These are phyloP conservation scores for Cataglyphis altisquamis DNA, from an alignment of 2,888 invertebrate genomes.

Conservation along the genomic window DNA sequence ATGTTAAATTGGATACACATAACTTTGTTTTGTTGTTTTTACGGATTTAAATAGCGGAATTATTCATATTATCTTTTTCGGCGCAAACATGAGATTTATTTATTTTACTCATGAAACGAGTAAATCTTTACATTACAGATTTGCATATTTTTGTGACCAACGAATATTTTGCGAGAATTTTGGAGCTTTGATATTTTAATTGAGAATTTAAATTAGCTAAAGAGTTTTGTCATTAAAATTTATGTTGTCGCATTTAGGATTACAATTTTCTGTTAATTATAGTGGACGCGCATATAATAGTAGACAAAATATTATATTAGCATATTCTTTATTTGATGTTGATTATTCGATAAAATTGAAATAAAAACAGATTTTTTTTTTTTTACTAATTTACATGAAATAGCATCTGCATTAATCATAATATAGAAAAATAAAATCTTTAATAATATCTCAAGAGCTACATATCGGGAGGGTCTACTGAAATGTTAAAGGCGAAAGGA, in stretches of 20 bases:
- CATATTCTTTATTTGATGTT: slow-evolving; percentile 7
- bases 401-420: neutral
- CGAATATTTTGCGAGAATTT: slow-evolving; percentile 21
- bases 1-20: too few relatives aligned
- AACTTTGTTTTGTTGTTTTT: neutral
- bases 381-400: neutral
- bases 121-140: slow-evolving; percentile 24
- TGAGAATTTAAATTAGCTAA: slow-evolving; percentile 24
- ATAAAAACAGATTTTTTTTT: neutral
- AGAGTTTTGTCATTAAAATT: slow-evolving; percentile 42
- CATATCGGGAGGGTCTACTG: neutral
- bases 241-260: neutral
- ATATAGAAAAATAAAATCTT: neutral
- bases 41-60: neutral
- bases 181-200: slow-evolving; percentile 33
- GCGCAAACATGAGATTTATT: neutral
- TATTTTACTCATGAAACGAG: neutral
- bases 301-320: neutral
- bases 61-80: neutral
- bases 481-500: slow-evolving; percentile 32
- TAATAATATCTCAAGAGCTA: neutral
- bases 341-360: neutral
- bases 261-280: slow-evolving; percentile 14
- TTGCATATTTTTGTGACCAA: slow-evolving; percentile 15
- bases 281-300: neutral